Conservation (phyloP, 2,888 invertebrate genomes). For the Protula sp. region DNA sequence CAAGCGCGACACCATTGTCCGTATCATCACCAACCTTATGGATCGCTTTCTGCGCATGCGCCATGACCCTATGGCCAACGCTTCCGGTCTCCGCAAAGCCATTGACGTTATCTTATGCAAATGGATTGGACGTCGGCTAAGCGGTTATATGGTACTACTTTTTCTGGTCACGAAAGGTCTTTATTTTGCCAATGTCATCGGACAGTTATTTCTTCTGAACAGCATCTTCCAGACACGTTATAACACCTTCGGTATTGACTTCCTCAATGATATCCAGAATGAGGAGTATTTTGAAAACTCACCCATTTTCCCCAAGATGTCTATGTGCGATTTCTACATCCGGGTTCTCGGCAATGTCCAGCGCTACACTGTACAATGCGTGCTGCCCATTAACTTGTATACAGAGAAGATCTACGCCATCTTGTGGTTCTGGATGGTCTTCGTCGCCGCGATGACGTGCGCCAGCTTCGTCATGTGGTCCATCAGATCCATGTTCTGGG, state of each 20-base stretch:
- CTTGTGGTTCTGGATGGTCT: slow-evolving; percentile 39
- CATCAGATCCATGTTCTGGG: slow-evolving; percentile 2
- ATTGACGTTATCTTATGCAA: neutral
- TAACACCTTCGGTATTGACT: slow-evolving; percentile 6
- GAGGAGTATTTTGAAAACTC: neutral
- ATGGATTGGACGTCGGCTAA: slow-evolving; percentile 1
- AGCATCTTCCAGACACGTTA: slow-evolving; percentile 1
- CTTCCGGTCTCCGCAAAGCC: neutral
- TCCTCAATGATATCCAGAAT: neutral
- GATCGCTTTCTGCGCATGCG: slow-evolving; percentile 14
- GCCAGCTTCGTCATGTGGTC: slow-evolving; percentile 43
- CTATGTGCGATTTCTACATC: slow-evolving; percentile 11
- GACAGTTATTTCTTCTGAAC: slow-evolving; percentile 11
- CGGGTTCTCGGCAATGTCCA: slow-evolving; percentile 45
- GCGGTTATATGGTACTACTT: slow-evolving; percentile 8
- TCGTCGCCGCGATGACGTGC: slow-evolving; percentile 33
- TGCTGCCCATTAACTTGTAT: slow-evolving; percentile 27
- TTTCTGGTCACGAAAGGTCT: slow-evolving; percentile 4
- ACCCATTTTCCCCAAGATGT: slow-evolving; percentile 7
- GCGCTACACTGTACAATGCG: slow-evolving; percentile 36
- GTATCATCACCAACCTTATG: slow-evolving; percentile 16
- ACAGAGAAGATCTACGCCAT: slow-evolving; percentile 21
- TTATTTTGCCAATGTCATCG: slow-evolving; percentile 10
- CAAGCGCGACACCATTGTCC: slow-evolving; percentile 2
- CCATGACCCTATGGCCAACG: neutral